Evolutionary conservation across 1,140 invertebrate genomes (phyloP).

Genomic region (Copidosoma floridanum): DNA sequence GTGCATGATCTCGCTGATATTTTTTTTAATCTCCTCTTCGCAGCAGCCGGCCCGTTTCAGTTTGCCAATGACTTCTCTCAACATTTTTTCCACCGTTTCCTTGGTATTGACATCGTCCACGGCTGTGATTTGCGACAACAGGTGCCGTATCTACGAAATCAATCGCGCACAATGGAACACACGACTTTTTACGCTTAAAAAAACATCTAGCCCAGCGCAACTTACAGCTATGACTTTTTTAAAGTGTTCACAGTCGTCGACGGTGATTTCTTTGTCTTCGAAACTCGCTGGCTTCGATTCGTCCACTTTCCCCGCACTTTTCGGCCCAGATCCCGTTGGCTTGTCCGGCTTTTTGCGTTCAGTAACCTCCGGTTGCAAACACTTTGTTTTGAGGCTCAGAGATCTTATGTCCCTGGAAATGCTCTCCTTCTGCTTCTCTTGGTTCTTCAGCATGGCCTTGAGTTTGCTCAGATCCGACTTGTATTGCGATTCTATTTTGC

Average conservation of each 20-base stretch:
- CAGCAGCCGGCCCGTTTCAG: neutral
- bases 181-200: too few species aligned
- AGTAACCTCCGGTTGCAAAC: neutral
- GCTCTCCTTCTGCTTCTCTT: conserved; percentile 38
- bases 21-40: conserved; percentile 23
- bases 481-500: conserved; percentile 33
- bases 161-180: too few species aligned
- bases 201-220: too few species aligned
- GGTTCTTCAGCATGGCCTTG: conserved; percentile 36
- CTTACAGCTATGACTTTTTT: conserved; percentile 10
- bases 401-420: conserved; percentile 41
- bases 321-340: neutral
- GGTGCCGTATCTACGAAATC: conserved; percentile 8
- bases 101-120: neutral
- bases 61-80: conserved; percentile 2
- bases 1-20: neutral
- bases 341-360: neutral
- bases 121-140: neutral
- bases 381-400: conserved; percentile 25
- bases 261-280: too few species aligned
- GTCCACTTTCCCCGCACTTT: neutral
- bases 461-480: conserved; percentile 33
- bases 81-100: conserved; percentile 10
- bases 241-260: neutral
- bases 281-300: neutral